phyloP scores from a whole-genome alignment of 1,140 invertebrate genomes.

The Antheraea pernyi region DNA sequence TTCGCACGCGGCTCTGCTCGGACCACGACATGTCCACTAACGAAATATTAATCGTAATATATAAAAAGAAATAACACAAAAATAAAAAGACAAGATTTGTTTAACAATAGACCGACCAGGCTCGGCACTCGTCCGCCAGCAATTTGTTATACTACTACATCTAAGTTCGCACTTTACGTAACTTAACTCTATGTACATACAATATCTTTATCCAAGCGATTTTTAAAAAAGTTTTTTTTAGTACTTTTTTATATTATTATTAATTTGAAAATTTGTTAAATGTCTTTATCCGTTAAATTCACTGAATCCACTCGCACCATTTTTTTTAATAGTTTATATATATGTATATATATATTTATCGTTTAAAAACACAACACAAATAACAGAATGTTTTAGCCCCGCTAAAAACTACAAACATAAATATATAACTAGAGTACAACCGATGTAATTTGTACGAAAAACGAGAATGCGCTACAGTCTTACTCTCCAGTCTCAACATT shows the following conservation, averaged over 20 bases:
- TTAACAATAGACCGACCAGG: constrained; percentile 38
- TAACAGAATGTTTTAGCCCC: constrained; percentile 64
- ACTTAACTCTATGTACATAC: constrained; percentile 77
- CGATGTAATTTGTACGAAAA: constrained; percentile 44
- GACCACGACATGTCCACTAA: constrained; percentile 40
- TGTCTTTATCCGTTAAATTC: constrained; percentile 72
- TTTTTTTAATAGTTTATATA: constrained; percentile 26
- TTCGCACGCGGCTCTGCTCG: constrained; percentile 16
- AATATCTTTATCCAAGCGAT: constrained; percentile 71
- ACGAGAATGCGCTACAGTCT: constrained; percentile 16
- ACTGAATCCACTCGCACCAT: constrained; percentile 74
- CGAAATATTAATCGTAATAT: constrained; percentile 39
- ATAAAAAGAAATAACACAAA: constrained; percentile 47
- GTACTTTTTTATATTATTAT: constrained; percentile 66
- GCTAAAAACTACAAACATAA: constrained; percentile 70
- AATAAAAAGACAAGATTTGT: constrained; percentile 25
- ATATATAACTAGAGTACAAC: constrained; percentile 64
- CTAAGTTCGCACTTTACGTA: constrained; percentile 71
- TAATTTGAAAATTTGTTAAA: constrained; percentile 79
- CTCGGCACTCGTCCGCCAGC: constrained; percentile 41
- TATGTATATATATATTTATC: constrained; percentile 35
- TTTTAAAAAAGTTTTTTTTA: constrained; percentile 69
- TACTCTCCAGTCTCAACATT: background rate
- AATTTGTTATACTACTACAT: constrained; percentile 79
- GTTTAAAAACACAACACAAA: constrained; percentile 68